These are phyloP conservation scores for Alosa sapidissima DNA, from an alignment of 2,797 vertebrate species.

Conservation along the genomic window DNA sequence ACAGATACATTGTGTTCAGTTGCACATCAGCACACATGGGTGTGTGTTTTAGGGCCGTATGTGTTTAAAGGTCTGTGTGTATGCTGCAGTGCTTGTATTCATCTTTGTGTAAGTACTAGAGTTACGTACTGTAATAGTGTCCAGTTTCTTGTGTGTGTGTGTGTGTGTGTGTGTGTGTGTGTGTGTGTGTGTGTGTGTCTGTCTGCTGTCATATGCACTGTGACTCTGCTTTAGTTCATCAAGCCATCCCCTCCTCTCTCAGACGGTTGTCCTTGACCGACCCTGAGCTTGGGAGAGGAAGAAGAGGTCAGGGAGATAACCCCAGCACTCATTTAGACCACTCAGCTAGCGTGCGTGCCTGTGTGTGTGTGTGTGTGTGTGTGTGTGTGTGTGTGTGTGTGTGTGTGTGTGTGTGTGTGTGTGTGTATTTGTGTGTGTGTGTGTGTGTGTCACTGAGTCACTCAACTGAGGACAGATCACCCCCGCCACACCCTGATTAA, in stretches of 20 bases:
- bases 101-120: no score
- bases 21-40: no score
- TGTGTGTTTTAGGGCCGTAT: no score
- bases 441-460: not conserved
- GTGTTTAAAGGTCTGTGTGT: no score
- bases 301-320: slow-evolving; percentile 1
- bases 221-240: not conserved
- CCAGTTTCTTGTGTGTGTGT: no score
- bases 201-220: not conserved
- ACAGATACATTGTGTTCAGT: no score
- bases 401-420: no score
- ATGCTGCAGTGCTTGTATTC: no score
- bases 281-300: not conserved
- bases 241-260: not conserved
- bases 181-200: not conserved
- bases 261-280: slow-evolving; percentile 3
- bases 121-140: no score
- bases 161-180: not conserved
- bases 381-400: no score
- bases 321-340: not conserved
- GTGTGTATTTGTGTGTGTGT: not conserved
- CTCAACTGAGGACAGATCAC: not conserved
- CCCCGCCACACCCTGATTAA: not conserved
- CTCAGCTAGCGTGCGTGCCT: not conserved
- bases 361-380: no score